These are phyloP conservation scores for Leiothrix lutea DNA, from an alignment of 2,113 vertebrate species.

Conservation along the genomic window DNA sequence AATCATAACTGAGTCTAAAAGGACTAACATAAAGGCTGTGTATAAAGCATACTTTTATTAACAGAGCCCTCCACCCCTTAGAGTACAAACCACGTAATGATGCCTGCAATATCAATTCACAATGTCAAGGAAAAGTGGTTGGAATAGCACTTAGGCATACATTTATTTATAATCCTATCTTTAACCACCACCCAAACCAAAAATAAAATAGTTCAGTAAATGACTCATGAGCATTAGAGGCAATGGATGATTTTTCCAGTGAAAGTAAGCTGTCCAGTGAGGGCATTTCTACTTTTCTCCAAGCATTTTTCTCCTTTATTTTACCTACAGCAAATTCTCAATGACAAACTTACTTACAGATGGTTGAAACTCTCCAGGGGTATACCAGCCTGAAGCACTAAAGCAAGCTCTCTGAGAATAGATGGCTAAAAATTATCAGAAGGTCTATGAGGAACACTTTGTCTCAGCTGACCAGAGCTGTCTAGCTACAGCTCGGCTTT, in stretches of 20 bases:
- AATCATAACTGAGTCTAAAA: neutral
- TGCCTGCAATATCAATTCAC: conserved; percentile 22
- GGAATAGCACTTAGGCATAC: neutral
- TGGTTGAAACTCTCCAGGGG: neutral
- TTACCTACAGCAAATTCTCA: conserved; percentile 21
- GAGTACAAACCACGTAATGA: neutral
- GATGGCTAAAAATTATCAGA: neutral
- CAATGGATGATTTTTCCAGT: conserved; percentile 5
- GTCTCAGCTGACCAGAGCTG: neutral
- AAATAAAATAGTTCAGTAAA: conserved; percentile 21
- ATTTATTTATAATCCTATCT: neutral
- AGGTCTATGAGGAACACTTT: neutral
- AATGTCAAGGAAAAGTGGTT: neutral
- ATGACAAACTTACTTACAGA: neutral
- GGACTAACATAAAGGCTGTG: neutral
- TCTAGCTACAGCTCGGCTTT: neutral
- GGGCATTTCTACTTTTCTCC: neutral
- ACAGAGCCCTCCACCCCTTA: neutral
- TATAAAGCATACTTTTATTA: conserved; percentile 7
- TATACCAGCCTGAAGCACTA: neutral
- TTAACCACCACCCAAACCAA: conserved; percentile 6
- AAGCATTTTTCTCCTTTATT: neutral
- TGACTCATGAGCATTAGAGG: neutral
- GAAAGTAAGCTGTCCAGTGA: neutral
- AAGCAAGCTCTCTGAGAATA: neutral